Percentiles rank a stretch among this genome's conserved stretches.
These are phyloP conservation scores for Mactra quadrangularis DNA, from an alignment of 1,140 invertebrate genomes.

Conservation along the genomic window DNA sequence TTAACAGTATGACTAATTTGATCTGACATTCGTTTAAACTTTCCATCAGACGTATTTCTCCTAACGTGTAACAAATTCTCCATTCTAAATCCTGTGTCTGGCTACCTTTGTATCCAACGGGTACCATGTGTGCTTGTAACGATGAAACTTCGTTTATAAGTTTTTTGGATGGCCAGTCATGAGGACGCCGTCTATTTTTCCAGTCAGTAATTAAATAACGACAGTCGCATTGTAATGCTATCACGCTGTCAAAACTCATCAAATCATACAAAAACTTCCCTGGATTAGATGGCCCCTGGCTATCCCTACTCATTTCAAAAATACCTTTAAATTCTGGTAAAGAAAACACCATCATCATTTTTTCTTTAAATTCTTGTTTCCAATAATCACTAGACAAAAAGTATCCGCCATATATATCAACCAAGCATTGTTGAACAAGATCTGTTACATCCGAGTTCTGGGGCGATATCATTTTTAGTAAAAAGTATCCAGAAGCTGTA, in stretches of 20 bases:
- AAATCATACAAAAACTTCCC: too few relatives aligned
- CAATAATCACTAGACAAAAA: too few relatives aligned
- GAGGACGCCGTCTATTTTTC: not conserved
- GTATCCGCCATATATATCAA: too few relatives aligned
- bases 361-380: too few relatives aligned
- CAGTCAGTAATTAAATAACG: not conserved
- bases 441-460: too few relatives aligned
- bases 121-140: conserved; percentile 15
- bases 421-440: too few relatives aligned
- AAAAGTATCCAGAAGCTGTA: too few relatives aligned
- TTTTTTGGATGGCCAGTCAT: conserved; percentile 17
- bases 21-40: conserved; percentile 20
- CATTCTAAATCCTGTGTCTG: conserved; percentile 21
- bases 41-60: conserved; percentile 10
- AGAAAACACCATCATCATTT: too few relatives aligned
- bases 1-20: conserved; percentile 27
- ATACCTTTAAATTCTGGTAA: too few relatives aligned
- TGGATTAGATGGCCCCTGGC: too few relatives aligned
- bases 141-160: not conserved
- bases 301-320: too few relatives aligned
- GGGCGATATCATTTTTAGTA: too few relatives aligned
- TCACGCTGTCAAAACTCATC: conserved; percentile 1
- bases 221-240: conserved; percentile 20
- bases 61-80: conserved; percentile 30
- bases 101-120: conserved; percentile 8